These are phyloP conservation scores for Chelidonichthys spinosus DNA, from an alignment of 2,797 vertebrate species.

Conservation along the genomic window DNA sequence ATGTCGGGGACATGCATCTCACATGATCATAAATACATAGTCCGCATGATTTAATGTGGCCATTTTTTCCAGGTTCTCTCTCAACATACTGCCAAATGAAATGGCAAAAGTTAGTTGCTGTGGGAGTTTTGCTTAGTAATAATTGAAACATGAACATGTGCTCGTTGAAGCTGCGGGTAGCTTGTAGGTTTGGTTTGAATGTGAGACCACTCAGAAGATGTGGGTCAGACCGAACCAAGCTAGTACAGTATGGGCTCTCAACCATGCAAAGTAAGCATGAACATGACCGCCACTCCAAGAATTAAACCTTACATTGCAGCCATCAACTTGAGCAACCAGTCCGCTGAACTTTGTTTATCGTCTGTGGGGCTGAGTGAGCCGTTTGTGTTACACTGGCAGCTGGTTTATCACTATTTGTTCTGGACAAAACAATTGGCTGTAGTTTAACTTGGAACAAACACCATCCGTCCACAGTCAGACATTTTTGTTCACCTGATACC, in stretches of 20 bases:
- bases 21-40: background rate
- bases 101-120: background rate
- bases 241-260: background rate
- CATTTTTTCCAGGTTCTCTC: background rate
- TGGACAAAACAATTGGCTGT: background rate
- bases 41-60: background rate
- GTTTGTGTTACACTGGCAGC: conserved; percentile 6
- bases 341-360: conserved; percentile 21
- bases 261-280: no score
- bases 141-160: background rate
- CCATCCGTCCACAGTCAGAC: conserved; percentile 9
- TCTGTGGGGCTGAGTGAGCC: background rate
- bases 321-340: conserved; percentile 5
- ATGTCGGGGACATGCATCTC: background rate
- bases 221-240: background rate
- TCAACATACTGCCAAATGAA: background rate
- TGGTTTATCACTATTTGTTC: conserved; percentile 21
- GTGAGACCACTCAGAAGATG: background rate
- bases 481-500: conserved; percentile 4
- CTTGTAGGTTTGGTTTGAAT: background rate
- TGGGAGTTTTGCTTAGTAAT: background rate
- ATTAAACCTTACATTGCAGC: background rate
- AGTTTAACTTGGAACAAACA: conserved; percentile 17
- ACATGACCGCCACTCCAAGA: background rate
- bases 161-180: background rate